phyloP scores from a whole-genome alignment of 1,140 invertebrate species.

The Fopius arisanus region DNA sequence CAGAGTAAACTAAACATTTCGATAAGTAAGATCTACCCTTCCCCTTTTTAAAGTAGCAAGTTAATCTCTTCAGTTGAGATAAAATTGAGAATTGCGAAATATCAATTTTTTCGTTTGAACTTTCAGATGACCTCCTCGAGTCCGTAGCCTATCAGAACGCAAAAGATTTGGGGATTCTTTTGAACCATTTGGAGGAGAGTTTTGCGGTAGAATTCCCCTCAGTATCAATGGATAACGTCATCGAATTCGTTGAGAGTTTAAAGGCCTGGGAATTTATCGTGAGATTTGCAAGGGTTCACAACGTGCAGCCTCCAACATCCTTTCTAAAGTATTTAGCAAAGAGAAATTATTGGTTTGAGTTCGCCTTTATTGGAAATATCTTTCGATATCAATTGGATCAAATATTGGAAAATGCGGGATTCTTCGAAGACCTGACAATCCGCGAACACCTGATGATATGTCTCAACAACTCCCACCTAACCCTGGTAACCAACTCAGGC shows the following conservation, averaged over 20 bases:
- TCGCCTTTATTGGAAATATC: conserved; percentile 70
- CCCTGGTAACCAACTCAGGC: conserved; percentile 17
- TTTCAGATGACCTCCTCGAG: conserved; percentile 49
- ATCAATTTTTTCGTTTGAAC: conserved; percentile 28
- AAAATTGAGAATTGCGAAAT: not conserved
- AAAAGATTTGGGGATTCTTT: conserved; percentile 44
- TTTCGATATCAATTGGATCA: conserved; percentile 70
- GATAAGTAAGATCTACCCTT: conserved; percentile 44
- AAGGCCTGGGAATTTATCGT: conserved; percentile 68
- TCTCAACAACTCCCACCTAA: conserved; percentile 43
- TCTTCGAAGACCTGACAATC: conserved; percentile 48
- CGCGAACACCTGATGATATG: conserved; percentile 51
- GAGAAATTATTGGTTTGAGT: conserved; percentile 71
- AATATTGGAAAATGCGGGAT: conserved; percentile 40
- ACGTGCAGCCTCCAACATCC: conserved; percentile 65
- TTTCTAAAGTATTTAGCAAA: conserved; percentile 67
- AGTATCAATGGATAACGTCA: conserved; percentile 38
- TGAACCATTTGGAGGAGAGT: conserved; percentile 48
- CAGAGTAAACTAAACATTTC: conserved; percentile 44
- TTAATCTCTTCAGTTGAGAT: conserved; percentile 7
- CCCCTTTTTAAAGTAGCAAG: conserved; percentile 35
- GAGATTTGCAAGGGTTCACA: conserved; percentile 68
- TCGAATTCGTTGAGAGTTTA: conserved; percentile 54
- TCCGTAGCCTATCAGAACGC: conserved; percentile 47
- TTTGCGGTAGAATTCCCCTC: conserved; percentile 38